A percentile compares a stretch with the other conserved stretches of the same genome.
These are phyloP conservation scores for Cichlasoma orientale DNA, from an alignment of 2,797 vertebrate genomes.

Conservation along the genomic window DNA sequence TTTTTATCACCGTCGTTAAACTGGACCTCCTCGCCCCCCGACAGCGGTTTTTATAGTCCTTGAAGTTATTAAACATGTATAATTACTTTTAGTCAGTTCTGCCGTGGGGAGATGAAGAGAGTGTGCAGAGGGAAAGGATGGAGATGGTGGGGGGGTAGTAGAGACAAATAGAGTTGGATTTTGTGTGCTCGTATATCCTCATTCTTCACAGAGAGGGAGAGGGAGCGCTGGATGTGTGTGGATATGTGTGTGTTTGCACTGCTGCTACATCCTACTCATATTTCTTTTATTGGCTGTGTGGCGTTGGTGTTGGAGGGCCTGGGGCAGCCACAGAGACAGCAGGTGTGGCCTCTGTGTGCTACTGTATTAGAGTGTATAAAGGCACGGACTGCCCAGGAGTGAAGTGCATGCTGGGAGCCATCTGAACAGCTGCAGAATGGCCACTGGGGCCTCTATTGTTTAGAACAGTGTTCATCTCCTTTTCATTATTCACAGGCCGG, in stretches of 20 bases:
- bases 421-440: constrained; percentile 63
- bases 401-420: constrained; percentile 69
- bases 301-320: constrained; percentile 46
- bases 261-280: constrained; percentile 64
- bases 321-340: constrained; percentile 57
- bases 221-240: constrained; percentile 7
- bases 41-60: constrained; percentile 76
- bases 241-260: constrained; percentile 47
- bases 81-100: constrained; percentile 77
- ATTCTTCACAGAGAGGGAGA: constrained; percentile 45
- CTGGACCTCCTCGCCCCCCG: constrained; percentile 72
- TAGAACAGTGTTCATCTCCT: constrained; percentile 54
- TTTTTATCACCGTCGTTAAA: constrained; percentile 78
- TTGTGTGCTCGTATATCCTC: constrained; percentile 68
- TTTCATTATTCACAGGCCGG: constrained; percentile 63
- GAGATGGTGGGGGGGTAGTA: constrained; percentile 32
- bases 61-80: constrained; percentile 83
- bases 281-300: constrained; percentile 72
- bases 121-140: constrained; percentile 51
- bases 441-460: constrained; percentile 63
- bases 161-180: constrained; percentile 72
- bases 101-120: constrained; percentile 64
- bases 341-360: constrained; percentile 58
- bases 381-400: constrained; percentile 52
- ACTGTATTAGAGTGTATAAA: constrained; percentile 53